phyloP scores from a whole-genome alignment of 2,888 invertebrate species.

The Peribatodes rhomboidaria region DNA sequence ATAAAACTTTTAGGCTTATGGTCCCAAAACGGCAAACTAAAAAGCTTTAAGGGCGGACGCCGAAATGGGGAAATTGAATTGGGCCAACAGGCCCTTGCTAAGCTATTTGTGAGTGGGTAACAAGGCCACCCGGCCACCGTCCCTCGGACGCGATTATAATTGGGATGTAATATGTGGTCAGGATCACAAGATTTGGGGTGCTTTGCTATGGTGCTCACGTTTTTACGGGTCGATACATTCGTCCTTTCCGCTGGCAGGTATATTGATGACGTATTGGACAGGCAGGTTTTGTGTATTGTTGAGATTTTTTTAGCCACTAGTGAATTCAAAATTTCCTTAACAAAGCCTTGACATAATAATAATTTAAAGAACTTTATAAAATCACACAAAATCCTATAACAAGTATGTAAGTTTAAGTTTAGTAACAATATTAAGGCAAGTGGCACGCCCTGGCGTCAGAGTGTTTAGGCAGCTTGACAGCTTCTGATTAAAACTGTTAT shows the following conservation, averaged over 20 bases:
- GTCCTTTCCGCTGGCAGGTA: constrained; percentile 50
- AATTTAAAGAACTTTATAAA: background rate
- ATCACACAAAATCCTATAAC: too few species aligned
- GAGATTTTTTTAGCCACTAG: background rate
- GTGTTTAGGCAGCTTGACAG: too few species aligned
- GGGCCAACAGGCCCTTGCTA: constrained; percentile 74
- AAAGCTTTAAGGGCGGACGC: constrained; percentile 68
- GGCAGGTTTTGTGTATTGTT: background rate
- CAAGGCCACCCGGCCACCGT: constrained; percentile 62
- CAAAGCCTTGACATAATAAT: too few species aligned
- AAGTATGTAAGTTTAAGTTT: too few species aligned
- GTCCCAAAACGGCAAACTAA: constrained; percentile 70
- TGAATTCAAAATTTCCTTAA: background rate
- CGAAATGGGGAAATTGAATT: constrained; percentile 72
- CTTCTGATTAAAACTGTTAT: background rate
- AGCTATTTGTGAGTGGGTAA: constrained; percentile 79
- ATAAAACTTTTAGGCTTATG: constrained; percentile 66
- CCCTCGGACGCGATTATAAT: constrained; percentile 78
- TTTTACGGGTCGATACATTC: constrained; percentile 62
- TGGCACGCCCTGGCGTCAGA: too few species aligned
- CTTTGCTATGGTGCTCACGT: constrained; percentile 51
- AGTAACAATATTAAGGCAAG: too few species aligned
- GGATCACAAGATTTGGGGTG: constrained; percentile 62
- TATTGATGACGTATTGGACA: constrained; percentile 45
- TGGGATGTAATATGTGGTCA: constrained; percentile 77